Evolutionary conservation across 1,140 invertebrate genomes (phyloP).

Genomic region (Leucophenga varia): DNA sequence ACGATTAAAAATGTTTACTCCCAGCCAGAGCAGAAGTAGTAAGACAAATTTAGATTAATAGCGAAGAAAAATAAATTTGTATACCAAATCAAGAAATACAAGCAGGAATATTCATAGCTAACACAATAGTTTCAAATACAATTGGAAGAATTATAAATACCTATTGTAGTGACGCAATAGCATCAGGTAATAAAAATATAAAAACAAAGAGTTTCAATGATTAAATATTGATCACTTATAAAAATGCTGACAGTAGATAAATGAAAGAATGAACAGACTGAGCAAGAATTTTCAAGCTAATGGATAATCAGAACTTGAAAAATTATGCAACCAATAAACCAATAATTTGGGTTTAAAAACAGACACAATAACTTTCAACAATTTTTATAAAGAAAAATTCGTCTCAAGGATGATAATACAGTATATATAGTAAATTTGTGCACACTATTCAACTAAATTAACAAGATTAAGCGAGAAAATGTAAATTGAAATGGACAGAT

Average conservation of each 20-base stretch:
- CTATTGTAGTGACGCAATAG: neutral
- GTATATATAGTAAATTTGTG: neutral
- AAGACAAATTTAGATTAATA: neutral
- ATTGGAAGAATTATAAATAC: slow-evolving; percentile 1
- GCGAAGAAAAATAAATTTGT: neutral
- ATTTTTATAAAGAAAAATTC: neutral
- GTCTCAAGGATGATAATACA: neutral
- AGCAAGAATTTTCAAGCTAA: neutral
- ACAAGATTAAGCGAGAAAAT: slow-evolving; percentile 3
- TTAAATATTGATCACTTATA: neutral
- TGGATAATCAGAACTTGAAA: neutral
- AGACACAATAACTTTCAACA: neutral
- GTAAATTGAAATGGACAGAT: neutral
- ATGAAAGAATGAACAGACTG: neutral
- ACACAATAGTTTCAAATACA: neutral
- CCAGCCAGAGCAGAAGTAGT: slow-evolving; percentile 3
- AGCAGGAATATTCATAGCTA: neutral
- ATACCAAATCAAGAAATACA: slow-evolving; percentile 5
- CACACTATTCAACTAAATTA: neutral
- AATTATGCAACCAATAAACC: too few species aligned
- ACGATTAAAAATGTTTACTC: neutral
- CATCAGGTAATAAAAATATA: neutral
- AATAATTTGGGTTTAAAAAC: neutral
- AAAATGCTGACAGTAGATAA: neutral
- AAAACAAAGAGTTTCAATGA: neutral